Base-by-base conservation (phyloP, 2,888 invertebrate species). In the Cerceris rybyensis region DNA sequence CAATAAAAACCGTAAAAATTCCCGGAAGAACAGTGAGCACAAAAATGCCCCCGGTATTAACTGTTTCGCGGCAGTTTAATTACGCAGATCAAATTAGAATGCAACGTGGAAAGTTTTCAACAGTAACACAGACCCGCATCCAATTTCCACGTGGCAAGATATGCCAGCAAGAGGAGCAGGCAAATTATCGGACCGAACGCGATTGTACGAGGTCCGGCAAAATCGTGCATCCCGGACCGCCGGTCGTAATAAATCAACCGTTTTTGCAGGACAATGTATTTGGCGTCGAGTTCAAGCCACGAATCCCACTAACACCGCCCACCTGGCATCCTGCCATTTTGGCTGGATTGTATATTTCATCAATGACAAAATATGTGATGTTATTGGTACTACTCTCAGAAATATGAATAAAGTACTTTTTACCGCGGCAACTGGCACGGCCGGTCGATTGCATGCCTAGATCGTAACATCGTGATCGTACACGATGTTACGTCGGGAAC, bases 241-340 rank as follows among this genome's bases (percentile, higher is more conserved):
- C 70, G 81, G 85, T 88, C 84, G 82, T 84, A 85, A 89, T 89
- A 89, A 88, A 89, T 89, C 88, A 88, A 84, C 71, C 82, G 87
- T 89, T 89, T 89, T 88, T 89, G 88, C 85, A 67, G 83, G 80
- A 78, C 83, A 84, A 85, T 85, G 89, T 87, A 88, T 88, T 88
- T 88, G 88, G 87, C 88, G 87, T 88, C 78, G 82, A 63, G 80
- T 65, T 84, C 79, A 82, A 86, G 84, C 88, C 88, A 85, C 88
- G 88, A 84, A 87, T 88, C 85, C 88, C 87, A 77, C 88, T 88
- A 88, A 88, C 86, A 79, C 86, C 88, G 84, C 85, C 85, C 87
- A 84, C 84, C 88, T 89, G 89, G 89, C 88, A 75, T 76, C n/a
- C 71, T 79, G 89, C 89, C 89, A 87, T 84, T 84, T 81, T 73